A percentile compares a stretch with the other conserved stretches of the same genome.
Conservation (phyloP, 2,888 invertebrate species). For the Andrena hattorfiana region DNA sequence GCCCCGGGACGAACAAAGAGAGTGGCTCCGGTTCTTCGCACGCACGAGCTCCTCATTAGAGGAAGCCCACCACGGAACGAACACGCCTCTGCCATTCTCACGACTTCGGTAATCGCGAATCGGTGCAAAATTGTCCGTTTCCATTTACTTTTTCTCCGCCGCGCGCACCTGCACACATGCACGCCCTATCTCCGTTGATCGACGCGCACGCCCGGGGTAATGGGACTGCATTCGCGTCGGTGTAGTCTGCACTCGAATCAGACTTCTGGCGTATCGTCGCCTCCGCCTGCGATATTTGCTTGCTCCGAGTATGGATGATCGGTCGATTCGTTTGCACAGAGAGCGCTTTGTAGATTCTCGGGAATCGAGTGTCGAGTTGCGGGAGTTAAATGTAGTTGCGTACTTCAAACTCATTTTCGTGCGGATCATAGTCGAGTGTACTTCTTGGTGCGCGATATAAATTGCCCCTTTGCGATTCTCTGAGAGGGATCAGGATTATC, state of each 20-base stretch:
- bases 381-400: not conserved
- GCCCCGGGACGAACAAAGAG: constrained; percentile 58
- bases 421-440: not conserved
- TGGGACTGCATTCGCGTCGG: not conserved
- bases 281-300: not conserved
- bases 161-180: constrained; percentile 5
- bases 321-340: not conserved
- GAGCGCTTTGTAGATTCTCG: not conserved
- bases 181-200: not conserved
- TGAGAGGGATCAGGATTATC: too few relatives aligned
- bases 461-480: too few relatives aligned
- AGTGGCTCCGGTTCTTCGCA: constrained; percentile 39
- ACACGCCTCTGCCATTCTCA: constrained; percentile 60
- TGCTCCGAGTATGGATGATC: not conserved
- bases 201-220: not conserved
- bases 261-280: not conserved
- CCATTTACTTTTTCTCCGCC: constrained; percentile 49
- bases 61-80: constrained; percentile 55
- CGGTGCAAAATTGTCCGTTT: constrained; percentile 62
- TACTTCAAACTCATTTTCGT: not conserved
- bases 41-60: constrained; percentile 68
- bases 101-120: constrained; percentile 63
- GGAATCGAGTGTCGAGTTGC: not conserved
- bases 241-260: not conserved
- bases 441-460: too few relatives aligned